Evolutionary conservation across 2,888 invertebrate genomes (phyloP), one percentile per base, ranked within the genome.

Genomic region (Trachelus stipa): DNA sequence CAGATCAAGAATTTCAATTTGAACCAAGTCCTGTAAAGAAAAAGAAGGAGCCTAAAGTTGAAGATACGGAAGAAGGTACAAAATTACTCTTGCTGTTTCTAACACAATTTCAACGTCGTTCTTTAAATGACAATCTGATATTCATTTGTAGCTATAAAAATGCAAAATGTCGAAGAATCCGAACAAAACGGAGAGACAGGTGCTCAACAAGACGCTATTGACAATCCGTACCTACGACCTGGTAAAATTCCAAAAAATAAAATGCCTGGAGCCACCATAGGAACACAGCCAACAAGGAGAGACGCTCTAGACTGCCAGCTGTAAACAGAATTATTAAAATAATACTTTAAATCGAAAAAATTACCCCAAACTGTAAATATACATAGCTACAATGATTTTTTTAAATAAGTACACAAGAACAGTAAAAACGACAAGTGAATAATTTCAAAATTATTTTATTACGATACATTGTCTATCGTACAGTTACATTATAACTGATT

Each of bases 1-100:
- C 97, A 88, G 97, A 98, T 77, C 87, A 86, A 80, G 91, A 91
- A 71, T 90, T 90, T 79, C 88, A 90, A 15, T 88, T 89, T 76
- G 91, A 90, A 79, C 82, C 87, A 15, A 89, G 83, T 80, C 90
- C 91, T 12, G 86, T 86, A 3, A 91, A 91, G 80, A 91, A 91
- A 82, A 90, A 90, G 80, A 91, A 91, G 78, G 90, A 90, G 4
- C 85, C 82, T 37, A 86, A 88, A 81, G 73, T 78, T 15, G 87
- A 89, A 82, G 86, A 83, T 33, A 84, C 74, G 56, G 87, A 88
- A 76, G 87, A 90, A 84, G 85, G 87, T 89, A 78, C 23, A 23
- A 56, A 56, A 15, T 56, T 56, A 56, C 56, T 23, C 9, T 23
- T 6, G n/a, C 40, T 35, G 3, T 15, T 34, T 15, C 11, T 3